Evolutionary conservation across 2,888 invertebrate genomes (phyloP), one percentile per base, ranked within the genome.

Genomic region (Hemistola chrysoprasaria): DNA sequence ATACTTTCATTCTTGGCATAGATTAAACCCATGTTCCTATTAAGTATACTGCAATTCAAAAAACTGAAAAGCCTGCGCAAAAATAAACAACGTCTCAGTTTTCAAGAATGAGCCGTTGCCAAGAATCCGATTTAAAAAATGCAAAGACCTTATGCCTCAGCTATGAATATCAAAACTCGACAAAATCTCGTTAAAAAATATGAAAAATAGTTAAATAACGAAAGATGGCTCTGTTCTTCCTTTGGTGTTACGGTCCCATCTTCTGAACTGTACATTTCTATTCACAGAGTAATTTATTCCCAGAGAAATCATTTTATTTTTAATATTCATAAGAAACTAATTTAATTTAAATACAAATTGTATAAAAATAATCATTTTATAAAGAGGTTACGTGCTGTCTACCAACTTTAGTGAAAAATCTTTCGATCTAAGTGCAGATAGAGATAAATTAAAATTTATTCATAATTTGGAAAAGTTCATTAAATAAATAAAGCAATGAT

Each of bases 131-230:
- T 48, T 50, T 53, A 39, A 30, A 52, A 54, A 58, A 41, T 51
- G 48, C 35, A 48, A 58, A 57, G 53, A 59, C 56, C 53, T 65
- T 62, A 65, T 60, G 57, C 57, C 60, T 62, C 55, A 40, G 53
- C 53, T 52, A 61, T 66, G 61, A 70, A 65, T 62, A 68, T 53
- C 61, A 71, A 71, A 56, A 61, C 65, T 62, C 50, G 49, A 53
- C 64, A 74, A 75, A 74, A 73, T 16, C 69, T 72, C 70, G 71
- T 78, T 76, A 65, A 78, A 77, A 78, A 80, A 82, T 77, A 65
- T 72, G 61, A 71, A 78, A 82, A 80, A 79, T 74, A 61, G 71
- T 83, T 79, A 81, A 82, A 78, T 78, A 83, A 78, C 69, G 65
- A 70, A 61, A 69, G 74, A 76, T 68, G 68, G 66, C 63, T 66